Conservation (phyloP, 2,888 invertebrate genomes). For the Mythimna lalbum region DNA sequence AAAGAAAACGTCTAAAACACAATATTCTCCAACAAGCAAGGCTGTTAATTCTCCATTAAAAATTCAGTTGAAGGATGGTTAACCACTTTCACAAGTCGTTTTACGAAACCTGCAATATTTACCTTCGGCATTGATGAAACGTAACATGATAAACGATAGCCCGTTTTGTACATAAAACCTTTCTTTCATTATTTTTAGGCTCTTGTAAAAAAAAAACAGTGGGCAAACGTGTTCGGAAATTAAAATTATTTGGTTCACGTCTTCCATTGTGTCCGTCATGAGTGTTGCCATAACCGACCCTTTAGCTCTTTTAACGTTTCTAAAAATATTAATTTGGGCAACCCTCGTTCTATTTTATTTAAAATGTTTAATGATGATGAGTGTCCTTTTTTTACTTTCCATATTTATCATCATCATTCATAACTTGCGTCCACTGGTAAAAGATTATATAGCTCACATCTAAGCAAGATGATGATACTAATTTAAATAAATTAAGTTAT, state of each 20-base stretch:
- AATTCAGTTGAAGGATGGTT: conserved; percentile 21
- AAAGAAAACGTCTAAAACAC: conserved; percentile 8
- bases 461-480: too few species aligned
- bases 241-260: conserved; percentile 38
- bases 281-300: conserved; percentile 36
- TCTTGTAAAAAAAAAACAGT: conserved; percentile 20
- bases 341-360: conserved; percentile 8
- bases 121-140: conserved; percentile 21
- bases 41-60: conserved; percentile 27
- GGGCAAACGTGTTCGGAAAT: conserved; percentile 23
- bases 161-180: conserved; percentile 18
- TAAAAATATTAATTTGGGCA: conserved; percentile 24
- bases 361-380: neutral
- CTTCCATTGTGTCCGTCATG: conserved; percentile 39
- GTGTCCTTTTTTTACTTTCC: neutral
- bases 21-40: neutral
- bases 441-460: too few species aligned
- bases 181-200: conserved; percentile 26
- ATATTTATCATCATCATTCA: neutral
- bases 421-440: neutral
- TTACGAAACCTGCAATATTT: conserved; percentile 1
- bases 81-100: conserved; percentile 4
- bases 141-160: conserved; percentile 34
- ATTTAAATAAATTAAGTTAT: too few species aligned
- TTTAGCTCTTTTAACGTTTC: conserved; percentile 21